These are phyloP conservation scores for Cremastinae sp. DNA, from an alignment of 2,888 invertebrate genomes.

Conservation along the genomic window DNA sequence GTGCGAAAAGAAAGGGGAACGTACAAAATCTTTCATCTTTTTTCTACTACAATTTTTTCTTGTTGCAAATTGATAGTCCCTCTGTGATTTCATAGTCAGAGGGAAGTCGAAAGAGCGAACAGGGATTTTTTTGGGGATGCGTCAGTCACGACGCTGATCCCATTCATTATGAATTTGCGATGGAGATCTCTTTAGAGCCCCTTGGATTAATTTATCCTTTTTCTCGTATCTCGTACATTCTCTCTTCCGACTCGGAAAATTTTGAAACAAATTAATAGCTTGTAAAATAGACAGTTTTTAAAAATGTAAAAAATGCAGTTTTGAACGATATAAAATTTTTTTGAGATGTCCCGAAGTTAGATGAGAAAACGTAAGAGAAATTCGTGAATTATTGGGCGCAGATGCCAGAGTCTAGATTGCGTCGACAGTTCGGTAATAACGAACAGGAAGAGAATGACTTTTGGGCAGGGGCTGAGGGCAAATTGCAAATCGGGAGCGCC, in stretches of 20 bases:
- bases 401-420: constrained; percentile 72
- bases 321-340: no score
- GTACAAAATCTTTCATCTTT: constrained; percentile 4
- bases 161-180: constrained; percentile 60
- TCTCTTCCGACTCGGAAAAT: constrained; percentile 29
- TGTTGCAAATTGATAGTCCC: constrained; percentile 26
- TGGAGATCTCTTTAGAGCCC: neutral
- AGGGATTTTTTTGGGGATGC: constrained; percentile 64
- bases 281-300: no score
- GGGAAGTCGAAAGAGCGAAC: constrained; percentile 14
- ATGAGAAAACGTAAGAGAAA: neutral
- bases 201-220: constrained; percentile 8
- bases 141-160: constrained; percentile 57
- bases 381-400: constrained; percentile 71
- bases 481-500: constrained; percentile 15
- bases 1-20: constrained; percentile 29
- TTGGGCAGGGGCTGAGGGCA: constrained; percentile 11
- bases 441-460: constrained; percentile 40
- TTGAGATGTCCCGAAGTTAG: no score
- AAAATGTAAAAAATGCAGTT: no score
- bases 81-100: constrained; percentile 1
- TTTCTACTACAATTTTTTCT: constrained; percentile 22
- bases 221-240: constrained; percentile 20
- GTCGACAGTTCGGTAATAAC: constrained; percentile 68
- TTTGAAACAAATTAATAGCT: neutral